These are phyloP conservation scores for Hydroisotoma schaefferi DNA, from an alignment of 2,888 invertebrate species.

Conservation along the genomic window DNA sequence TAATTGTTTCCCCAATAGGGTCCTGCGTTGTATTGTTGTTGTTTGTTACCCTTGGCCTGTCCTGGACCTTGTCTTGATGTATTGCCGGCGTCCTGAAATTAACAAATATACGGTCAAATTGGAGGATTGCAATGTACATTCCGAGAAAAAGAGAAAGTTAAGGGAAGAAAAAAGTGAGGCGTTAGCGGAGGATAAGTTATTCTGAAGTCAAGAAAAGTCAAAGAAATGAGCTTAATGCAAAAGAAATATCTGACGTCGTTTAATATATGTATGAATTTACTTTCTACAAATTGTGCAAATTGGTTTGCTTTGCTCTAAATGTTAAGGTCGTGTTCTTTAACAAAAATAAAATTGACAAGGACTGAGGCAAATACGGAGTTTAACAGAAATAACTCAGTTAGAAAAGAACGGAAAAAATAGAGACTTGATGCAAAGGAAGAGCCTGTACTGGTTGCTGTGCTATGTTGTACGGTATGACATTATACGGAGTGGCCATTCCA, in stretches of 20 bases:
- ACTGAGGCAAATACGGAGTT: too few relatives aligned
- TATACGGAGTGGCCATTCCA: constrained; percentile 42
- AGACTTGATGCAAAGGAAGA: constrained; percentile 48
- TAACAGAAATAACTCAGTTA: too few relatives aligned
- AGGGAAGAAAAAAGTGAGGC: too few relatives aligned
- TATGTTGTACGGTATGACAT: constrained; percentile 48
- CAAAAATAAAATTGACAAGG: too few relatives aligned
- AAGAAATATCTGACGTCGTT: too few relatives aligned
- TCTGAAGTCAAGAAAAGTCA: too few relatives aligned
- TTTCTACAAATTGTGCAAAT: too few relatives aligned
- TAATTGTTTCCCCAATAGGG: constrained; percentile 44
- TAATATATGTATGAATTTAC: too few relatives aligned
- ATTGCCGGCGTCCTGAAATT: constrained; percentile 43
- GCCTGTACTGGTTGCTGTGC: constrained; percentile 47
- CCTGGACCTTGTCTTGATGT: constrained; percentile 44
- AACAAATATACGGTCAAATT: constrained; percentile 14
- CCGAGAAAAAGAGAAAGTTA: neutral
- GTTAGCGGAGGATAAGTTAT: too few relatives aligned
- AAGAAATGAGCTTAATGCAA: too few relatives aligned
- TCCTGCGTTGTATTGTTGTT: constrained; percentile 40
- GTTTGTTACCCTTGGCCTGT: constrained; percentile 45
- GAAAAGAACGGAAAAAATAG: constrained; percentile 39
- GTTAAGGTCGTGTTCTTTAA: too few relatives aligned
- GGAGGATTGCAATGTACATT: neutral
- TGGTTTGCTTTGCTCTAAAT: too few relatives aligned